Evolutionary conservation across 2,888 invertebrate genomes (phyloP), one percentile per base, ranked within the genome.

Genomic region (Ferrisia virgata): DNA sequence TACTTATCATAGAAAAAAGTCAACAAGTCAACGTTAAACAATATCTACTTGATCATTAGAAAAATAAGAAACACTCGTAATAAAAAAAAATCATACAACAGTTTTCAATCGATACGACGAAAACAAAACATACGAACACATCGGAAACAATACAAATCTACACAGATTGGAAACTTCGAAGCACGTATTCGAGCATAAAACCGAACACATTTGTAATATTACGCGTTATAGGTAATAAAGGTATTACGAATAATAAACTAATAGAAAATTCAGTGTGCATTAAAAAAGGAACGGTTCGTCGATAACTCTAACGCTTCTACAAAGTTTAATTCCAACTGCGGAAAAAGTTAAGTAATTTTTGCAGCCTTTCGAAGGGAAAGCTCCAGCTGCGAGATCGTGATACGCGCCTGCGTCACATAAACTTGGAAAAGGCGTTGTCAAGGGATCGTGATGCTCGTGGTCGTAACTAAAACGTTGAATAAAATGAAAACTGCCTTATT

Each of bases 401-500:
- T 18, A 36, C 36, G 72, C 72, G 72, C 72, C 28, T 76, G 72
- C 72, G 72, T 76, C 31, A 28, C 36, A 36, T 25, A n/a, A 9
- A n/a, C 36, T 76, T 76, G 47, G 53, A 80, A 79, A 80, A 80
- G 80, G 80, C 80, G 80, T 80, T 80, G 80, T 80, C 80, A 80
- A 80, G 80, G 80, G 47, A 80, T 80, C 47, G 53, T 18, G n/a
- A 18, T 53, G 6, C 22, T 47, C 31, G 22, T 25, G 15, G 22
- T 79, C 39, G 53, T 80, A 80, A 80, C 53, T 80, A 53, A 47
- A 80, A 80, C 31, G 80, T 80, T 53, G 53, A 53, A 80, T 80
- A 80, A 80, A 80, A 80, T 80, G 80, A 31, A 47, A 80, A 80
- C 80, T 76, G 72, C 72, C 36, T 36, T 33, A 8, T 36, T 76